A percentile compares a stretch with the other conserved stretches of the same genome.
phyloP scores from a whole-genome alignment of 2,113 vertebrate genomes.

The Tychaedon coryphoeus region DNA sequence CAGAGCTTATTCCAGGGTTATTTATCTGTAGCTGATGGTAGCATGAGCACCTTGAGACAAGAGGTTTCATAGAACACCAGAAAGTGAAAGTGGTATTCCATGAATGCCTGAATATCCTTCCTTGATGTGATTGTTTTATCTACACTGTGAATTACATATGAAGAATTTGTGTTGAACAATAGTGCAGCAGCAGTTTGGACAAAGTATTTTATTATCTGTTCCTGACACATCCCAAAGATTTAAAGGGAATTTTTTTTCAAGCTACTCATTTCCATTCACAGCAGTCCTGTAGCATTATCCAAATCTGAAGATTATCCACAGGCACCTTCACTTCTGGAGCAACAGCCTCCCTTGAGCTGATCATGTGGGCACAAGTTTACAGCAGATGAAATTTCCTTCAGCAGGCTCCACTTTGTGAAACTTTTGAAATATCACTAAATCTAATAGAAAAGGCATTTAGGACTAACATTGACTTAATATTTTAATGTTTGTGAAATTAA shows the following conservation, averaged over 20 bases:
- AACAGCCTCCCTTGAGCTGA: background rate
- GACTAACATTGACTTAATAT: background rate
- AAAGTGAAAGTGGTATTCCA: background rate
- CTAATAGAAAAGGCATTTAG: background rate
- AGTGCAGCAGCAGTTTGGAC: background rate
- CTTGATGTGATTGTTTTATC: background rate
- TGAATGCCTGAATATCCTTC: background rate
- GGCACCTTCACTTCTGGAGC: background rate
- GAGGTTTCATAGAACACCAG: background rate
- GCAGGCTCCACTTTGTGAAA: background rate
- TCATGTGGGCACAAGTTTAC: background rate
- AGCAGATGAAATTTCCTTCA: background rate
- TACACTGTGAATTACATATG: background rate
- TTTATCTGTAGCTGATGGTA: background rate
- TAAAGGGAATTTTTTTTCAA: background rate
- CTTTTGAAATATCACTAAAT: background rate
- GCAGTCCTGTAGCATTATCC: background rate
- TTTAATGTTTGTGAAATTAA: background rate
- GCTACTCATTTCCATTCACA: background rate
- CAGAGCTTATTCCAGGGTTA: background rate
- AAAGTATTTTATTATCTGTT: background rate
- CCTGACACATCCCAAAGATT: background rate
- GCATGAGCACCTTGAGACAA: background rate
- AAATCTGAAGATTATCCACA: background rate
- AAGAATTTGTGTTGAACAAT: background rate